Percentiles rank a stretch among this genome's conserved stretches.
Conservation (phyloP, 2,888 invertebrate genomes). For the Metalampra italica region DNA sequence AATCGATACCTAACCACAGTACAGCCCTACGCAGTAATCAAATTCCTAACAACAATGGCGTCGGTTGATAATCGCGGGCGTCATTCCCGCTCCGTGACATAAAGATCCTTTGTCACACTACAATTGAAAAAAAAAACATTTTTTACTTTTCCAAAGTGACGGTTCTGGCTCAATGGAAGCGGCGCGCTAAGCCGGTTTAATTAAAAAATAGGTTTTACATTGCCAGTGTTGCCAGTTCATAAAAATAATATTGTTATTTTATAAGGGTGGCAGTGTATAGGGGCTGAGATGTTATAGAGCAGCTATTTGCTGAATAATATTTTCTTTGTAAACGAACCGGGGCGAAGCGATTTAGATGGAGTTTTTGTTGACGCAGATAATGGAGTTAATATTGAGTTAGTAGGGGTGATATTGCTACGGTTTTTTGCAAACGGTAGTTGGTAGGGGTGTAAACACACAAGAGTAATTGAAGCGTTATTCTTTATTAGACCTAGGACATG, state of each 20-base stretch:
- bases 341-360: slow-evolving; percentile 38
- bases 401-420: slow-evolving; percentile 22
- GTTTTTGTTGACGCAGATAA: slow-evolving; percentile 65
- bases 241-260: slow-evolving; percentile 67
- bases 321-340: slow-evolving; percentile 44
- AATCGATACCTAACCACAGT: slow-evolving; percentile 24
- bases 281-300: slow-evolving; percentile 24
- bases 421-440: slow-evolving; percentile 18
- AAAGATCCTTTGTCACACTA: slow-evolving; percentile 60
- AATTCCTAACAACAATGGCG: slow-evolving; percentile 68
- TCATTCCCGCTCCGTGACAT: slow-evolving; percentile 47
- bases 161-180: slow-evolving; percentile 26
- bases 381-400: slow-evolving; percentile 46
- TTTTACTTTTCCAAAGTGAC: slow-evolving; percentile 25
- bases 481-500: not conserved
- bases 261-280: slow-evolving; percentile 41
- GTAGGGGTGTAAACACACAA: slow-evolving; percentile 7
- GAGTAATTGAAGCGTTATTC: not conserved
- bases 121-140: slow-evolving; percentile 8
- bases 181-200: slow-evolving; percentile 62
- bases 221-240: slow-evolving; percentile 55
- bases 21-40: slow-evolving; percentile 60
- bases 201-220: slow-evolving; percentile 63
- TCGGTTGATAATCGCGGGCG: slow-evolving; percentile 65
- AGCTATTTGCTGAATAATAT: slow-evolving; percentile 50